Percentiles rank a stretch among this genome's conserved stretches.
These are phyloP conservation scores for Hydraecia micacea DNA, from an alignment of 2,888 invertebrate genomes.

Conservation along the genomic window DNA sequence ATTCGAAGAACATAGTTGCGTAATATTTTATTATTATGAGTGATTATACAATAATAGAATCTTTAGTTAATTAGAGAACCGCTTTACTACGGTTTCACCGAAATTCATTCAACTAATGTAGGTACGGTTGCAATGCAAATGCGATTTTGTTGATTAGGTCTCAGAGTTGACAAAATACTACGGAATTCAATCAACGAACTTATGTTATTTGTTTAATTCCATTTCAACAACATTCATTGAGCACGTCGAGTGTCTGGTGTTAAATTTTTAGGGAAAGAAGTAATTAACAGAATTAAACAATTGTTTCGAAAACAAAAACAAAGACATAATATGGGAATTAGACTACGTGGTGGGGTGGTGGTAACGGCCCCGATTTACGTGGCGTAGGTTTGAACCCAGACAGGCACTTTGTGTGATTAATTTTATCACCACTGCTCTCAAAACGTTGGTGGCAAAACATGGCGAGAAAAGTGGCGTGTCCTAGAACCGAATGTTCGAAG, in stretches of 20 bases:
- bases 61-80: background rate
- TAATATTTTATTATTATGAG: background rate
- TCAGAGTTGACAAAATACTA: background rate
- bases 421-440: background rate
- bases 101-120: background rate
- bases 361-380: background rate
- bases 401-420: background rate
- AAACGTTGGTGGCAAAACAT: background rate
- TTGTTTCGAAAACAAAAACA: background rate
- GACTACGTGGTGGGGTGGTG: too few relatives aligned
- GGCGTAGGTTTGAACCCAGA: background rate
- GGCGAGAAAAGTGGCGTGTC: background rate
- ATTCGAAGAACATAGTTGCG: too few relatives aligned
- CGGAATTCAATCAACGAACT: background rate
- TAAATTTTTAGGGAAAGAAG: background rate
- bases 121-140: background rate
- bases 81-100: background rate
- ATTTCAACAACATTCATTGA: background rate
- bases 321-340: background rate
- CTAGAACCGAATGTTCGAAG: background rate
- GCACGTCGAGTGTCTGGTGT: background rate
- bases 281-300: background rate
- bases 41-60: background rate
- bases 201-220: too few relatives aligned
- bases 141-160: background rate